A percentile compares a stretch with the other conserved stretches of the same genome.
Evolutionary conservation across 1,140 invertebrate species (phyloP).

Genomic region (Cepaea nemoralis): DNA sequence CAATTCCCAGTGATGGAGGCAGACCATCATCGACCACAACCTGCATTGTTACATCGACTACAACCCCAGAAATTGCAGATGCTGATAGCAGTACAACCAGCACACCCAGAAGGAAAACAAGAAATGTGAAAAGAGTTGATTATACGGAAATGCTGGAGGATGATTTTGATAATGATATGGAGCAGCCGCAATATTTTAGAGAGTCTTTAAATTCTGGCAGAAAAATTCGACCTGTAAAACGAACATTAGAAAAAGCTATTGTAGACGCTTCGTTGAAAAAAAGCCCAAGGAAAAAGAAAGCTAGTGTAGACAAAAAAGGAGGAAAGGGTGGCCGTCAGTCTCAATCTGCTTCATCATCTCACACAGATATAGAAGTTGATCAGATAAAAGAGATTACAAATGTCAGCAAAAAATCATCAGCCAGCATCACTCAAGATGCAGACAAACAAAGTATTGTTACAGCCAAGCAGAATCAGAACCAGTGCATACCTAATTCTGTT

Average conservation of each 20-base stretch:
- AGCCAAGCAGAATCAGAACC: not conserved
- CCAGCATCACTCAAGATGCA: not conserved
- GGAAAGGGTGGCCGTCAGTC: not conserved
- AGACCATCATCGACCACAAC: not conserved
- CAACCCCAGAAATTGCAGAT: conserved; percentile 18
- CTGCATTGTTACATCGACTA: not conserved
- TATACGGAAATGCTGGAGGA: conserved; percentile 29
- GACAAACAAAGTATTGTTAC: not conserved
- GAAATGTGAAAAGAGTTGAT: conserved; percentile 20
- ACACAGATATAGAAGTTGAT: not conserved
- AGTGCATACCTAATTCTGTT: not conserved
- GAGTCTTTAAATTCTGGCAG: not conserved
- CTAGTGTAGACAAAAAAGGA: not conserved
- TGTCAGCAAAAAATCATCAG: not conserved
- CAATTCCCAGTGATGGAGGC: not conserved
- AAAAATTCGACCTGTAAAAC: not conserved
- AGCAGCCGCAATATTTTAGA: not conserved
- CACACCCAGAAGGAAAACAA: not conserved
- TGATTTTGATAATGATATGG: conserved; percentile 9
- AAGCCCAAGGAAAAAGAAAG: not conserved
- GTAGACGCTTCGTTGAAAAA: not conserved
- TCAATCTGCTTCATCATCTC: not conserved
- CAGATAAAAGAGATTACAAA: not conserved
- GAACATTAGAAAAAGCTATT: conserved; percentile 14
- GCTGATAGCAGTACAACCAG: conserved; percentile 24